phyloP scores from a whole-genome alignment of 2,888 invertebrate genomes.

The Cactoblastis cactorum region DNA sequence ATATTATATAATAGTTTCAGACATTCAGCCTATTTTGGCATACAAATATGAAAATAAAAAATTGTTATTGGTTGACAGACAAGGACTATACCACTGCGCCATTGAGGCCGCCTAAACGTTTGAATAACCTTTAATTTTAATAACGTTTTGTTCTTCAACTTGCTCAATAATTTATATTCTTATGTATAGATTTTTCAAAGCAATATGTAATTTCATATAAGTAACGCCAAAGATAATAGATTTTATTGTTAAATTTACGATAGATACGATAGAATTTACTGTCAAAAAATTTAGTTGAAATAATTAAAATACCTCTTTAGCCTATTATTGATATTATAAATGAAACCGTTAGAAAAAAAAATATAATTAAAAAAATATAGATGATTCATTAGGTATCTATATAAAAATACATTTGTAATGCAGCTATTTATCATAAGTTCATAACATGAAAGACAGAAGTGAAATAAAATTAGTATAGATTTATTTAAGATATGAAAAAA shows the following conservation, averaged over 20 bases:
- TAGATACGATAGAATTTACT: too few species aligned
- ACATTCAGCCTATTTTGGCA: too few species aligned
- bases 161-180: neutral
- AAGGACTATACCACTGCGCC: too few species aligned
- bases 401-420: conserved; percentile 12
- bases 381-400: conserved; percentile 11
- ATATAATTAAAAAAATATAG: conserved; percentile 1
- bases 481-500: conserved; percentile 24
- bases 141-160: neutral
- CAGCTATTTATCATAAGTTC: conserved; percentile 27
- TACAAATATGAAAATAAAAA: too few species aligned
- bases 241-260: neutral
- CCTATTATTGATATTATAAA: neutral
- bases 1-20: too few species aligned
- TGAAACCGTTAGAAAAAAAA: neutral
- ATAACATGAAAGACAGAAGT: conserved; percentile 73
- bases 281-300: too few species aligned
- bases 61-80: too few species aligned
- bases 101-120: too few species aligned
- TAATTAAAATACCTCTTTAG: neutral
- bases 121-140: too few species aligned
- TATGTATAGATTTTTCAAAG: neutral
- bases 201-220: neutral
- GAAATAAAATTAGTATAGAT: conserved; percentile 60
- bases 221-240: neutral